Conservation (phyloP, 2,888 invertebrate genomes). For the Tribolium freemani region DNA sequence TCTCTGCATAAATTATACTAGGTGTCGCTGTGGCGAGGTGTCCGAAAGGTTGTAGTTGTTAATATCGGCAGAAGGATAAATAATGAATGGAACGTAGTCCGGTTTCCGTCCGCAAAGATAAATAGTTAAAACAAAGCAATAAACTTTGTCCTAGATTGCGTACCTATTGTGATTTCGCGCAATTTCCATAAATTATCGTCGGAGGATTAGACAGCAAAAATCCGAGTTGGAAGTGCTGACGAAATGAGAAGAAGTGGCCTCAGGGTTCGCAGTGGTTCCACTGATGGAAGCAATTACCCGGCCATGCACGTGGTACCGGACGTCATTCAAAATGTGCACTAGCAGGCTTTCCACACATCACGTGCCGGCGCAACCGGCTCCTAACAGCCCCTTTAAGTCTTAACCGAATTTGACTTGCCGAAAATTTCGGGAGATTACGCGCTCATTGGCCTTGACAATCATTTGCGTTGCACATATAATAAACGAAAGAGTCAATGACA, state of each 20-base stretch:
- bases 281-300: slow-evolving; percentile 21
- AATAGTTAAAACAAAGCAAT: background rate
- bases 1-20: background rate
- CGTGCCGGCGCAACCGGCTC: slow-evolving; percentile 20
- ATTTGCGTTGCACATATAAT: slow-evolving; percentile 25
- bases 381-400: slow-evolving; percentile 4
- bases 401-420: background rate
- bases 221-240: slow-evolving; percentile 3
- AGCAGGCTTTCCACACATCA: slow-evolving; percentile 16
- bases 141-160: background rate
- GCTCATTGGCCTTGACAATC: slow-evolving; percentile 33
- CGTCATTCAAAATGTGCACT: slow-evolving; percentile 25
- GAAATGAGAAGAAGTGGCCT: slow-evolving; percentile 30
- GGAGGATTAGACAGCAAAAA: background rate
- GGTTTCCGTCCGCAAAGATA: slow-evolving; percentile 6
- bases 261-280: slow-evolving; percentile 17
- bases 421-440: slow-evolving; percentile 17
- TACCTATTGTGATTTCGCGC: slow-evolving; percentile 8
- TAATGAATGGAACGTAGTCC: background rate
- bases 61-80: too few relatives aligned
- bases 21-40: background rate
- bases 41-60: background rate
- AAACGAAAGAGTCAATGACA: slow-evolving; percentile 35
- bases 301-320: slow-evolving; percentile 36
- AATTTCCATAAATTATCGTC: slow-evolving; percentile 10